Percentiles rank a stretch among this genome's conserved stretches.
These are phyloP conservation scores for Anas bernieri DNA, from an alignment of 2,797 vertebrate species.

Conservation along the genomic window DNA sequence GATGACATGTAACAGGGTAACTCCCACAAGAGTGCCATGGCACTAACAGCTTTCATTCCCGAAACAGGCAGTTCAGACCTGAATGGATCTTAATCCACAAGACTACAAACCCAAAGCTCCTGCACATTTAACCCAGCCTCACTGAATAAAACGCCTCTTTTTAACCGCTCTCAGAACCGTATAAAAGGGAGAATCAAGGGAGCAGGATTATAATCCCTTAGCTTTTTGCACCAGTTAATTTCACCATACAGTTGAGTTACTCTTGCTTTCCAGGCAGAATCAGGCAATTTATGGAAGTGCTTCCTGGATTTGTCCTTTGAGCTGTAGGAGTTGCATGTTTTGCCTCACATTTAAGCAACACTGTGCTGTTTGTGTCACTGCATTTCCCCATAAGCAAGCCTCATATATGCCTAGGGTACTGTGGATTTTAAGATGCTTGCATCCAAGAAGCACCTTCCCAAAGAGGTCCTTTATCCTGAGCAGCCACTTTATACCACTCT, in stretches of 20 bases:
- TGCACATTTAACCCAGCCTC: background rate
- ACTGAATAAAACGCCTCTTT: background rate
- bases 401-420: background rate
- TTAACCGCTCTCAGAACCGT: background rate
- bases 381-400: background rate
- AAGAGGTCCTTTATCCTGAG: background rate
- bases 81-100: background rate
- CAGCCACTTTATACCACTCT: background rate
- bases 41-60: too few relatives aligned
- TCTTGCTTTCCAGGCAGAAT: background rate
- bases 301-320: background rate
- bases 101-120: background rate
- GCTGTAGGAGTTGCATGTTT: background rate
- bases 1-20: background rate
- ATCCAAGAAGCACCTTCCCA: background rate
- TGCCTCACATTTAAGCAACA: background rate
- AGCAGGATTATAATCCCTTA: background rate
- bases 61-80: too few relatives aligned
- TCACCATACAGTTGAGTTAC: background rate
- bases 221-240: background rate
- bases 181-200: background rate
- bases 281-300: background rate
- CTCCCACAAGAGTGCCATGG: background rate
- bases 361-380: background rate
- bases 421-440: accelerated